phyloP scores from a whole-genome alignment of 2,797 vertebrate species.

The Malurus splendens region DNA sequence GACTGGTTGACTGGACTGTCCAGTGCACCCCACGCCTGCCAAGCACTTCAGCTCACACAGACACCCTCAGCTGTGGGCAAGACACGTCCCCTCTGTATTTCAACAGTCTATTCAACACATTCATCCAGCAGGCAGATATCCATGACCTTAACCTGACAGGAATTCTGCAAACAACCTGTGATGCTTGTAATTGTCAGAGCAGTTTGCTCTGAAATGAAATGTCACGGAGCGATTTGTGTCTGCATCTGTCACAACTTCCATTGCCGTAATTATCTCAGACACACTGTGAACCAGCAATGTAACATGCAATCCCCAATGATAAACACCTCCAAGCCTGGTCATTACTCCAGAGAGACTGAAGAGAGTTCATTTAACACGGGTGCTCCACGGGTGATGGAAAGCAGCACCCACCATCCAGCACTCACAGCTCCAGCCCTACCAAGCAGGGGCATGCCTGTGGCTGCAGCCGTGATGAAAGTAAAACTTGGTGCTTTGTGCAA shows the following conservation, averaged over 20 bases:
- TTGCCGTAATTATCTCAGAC: slow-evolving; percentile 26
- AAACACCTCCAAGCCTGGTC: background rate
- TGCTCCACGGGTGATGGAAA: background rate
- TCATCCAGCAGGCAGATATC: background rate
- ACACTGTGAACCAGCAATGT: background rate
- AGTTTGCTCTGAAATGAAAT: slow-evolving; percentile 30
- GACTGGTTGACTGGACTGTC: background rate
- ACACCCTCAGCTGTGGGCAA: background rate
- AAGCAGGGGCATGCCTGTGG: background rate
- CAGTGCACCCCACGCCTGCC: fast-evolving
- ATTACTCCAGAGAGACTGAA: background rate
- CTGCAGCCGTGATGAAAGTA: background rate
- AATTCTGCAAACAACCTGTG: background rate
- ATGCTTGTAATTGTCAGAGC: slow-evolving; percentile 27
- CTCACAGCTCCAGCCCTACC: background rate
- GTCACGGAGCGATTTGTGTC: slow-evolving; percentile 2
- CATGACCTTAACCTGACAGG: background rate
- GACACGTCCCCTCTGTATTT: fast-evolving
- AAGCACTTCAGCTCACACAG: background rate
- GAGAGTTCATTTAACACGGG: background rate
- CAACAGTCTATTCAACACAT: background rate
- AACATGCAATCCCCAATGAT: background rate
- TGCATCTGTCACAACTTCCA: slow-evolving; percentile 3
- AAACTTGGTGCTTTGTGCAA: background rate
- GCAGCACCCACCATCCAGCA: background rate